Evolutionary conservation across 1,140 invertebrate species (phyloP).

Genomic region (Globodera ellingtonae): DNA sequence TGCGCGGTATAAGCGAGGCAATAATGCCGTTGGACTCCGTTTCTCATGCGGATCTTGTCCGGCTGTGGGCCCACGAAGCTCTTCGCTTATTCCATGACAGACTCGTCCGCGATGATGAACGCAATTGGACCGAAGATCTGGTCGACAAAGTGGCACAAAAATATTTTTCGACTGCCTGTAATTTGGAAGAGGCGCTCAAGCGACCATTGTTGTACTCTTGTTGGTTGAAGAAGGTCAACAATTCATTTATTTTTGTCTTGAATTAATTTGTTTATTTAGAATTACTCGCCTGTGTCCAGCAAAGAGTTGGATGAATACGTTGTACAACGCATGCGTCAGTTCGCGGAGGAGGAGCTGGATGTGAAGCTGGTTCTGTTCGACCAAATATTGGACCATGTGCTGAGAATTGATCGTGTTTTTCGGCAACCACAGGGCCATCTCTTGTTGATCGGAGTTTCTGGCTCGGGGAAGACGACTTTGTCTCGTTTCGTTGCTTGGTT

Average conservation of each 20-base stretch:
- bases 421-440: conserved; percentile 93
- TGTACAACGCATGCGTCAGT: conserved; percentile 93
- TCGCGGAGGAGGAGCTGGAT: conserved; percentile 99
- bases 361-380: conserved; percentile 96
- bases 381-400: conserved; percentile 95
- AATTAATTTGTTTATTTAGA: conserved; percentile 65
- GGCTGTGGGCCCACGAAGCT: conserved; percentile 97
- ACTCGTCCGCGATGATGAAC: conserved; percentile 88
- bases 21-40: conserved; percentile 87
- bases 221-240: conserved; percentile 76
- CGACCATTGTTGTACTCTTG: conserved; percentile 96
- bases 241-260: background rate
- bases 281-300: conserved; percentile 93
- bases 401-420: conserved; percentile 97
- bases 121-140: conserved; percentile 96
- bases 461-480: conserved; percentile 96
- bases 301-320: conserved; percentile 94
- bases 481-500: conserved; percentile 99
- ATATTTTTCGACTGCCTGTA: conserved; percentile 86
- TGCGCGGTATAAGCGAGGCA: conserved; percentile 96
- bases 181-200: conserved; percentile 76
- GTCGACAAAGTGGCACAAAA: conserved; percentile 89
- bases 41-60: conserved; percentile 87
- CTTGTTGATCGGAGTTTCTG: conserved; percentile 92
- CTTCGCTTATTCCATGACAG: conserved; percentile 89